Base-by-base conservation (phyloP, 1,140 invertebrate genomes). In the Temnothorax longispinosus region DNA sequence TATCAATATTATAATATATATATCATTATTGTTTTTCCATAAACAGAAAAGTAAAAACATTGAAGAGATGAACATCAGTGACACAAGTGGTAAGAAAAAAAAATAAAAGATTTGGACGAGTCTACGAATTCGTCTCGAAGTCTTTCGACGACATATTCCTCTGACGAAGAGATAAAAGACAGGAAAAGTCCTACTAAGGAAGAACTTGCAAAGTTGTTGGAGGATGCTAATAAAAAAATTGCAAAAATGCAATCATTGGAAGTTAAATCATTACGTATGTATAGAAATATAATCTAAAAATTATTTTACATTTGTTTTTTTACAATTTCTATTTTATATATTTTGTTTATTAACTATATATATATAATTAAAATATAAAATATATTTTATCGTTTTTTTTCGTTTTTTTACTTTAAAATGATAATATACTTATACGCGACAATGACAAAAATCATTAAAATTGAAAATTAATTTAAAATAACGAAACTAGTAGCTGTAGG, bases 11-110 rank as follows among this genome's bases (percentile, higher is more conserved):
- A 41, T 27, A 27, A 27, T 27, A 27, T 27, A 27, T 27, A 27
- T 27, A 27, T 65, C 15, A 65, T 38, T 65, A 65, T 15, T 65
- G 62, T 38, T 41, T 41, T 35, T 35, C 60, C 18, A 18, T 65
- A 15, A 65, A 65, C 7, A 65, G 62, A 65, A 65, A 65, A 65
- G 15, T 65, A 65, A 65, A 6, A 65, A 65, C n/a, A 65, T 65
- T 65, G 35, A 65, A 65, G 62, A 65, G 62, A 41, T 7, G 1
- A 65, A 41, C 27, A 27, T 27, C 27, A 27, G 27, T 65, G 35
- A 18, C 35, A 65, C 15, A 41, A 41, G 35, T 65, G 7, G 32
- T 15, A 65, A 65, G 18, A 65, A 65, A 65, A 65, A 65, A 65
- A 65, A 65, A n/a, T n/a, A 15, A 18, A 65, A 13, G 32, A 38